These are phyloP conservation scores for Chlamydotis undulata DNA, from an alignment of 2,113 vertebrate genomes.

Conservation along the genomic window DNA sequence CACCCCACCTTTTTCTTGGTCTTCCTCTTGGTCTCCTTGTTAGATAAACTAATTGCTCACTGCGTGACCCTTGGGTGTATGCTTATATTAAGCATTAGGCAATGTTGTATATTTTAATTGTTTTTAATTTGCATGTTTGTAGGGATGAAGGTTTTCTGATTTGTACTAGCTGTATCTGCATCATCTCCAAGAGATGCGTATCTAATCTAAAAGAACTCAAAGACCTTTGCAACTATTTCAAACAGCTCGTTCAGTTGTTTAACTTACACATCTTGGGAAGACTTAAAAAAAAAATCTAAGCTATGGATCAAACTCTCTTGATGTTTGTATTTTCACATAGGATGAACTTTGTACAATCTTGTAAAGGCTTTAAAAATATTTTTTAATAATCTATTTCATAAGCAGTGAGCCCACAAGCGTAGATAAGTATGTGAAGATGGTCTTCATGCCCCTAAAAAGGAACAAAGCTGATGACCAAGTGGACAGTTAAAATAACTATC, in stretches of 20 bases:
- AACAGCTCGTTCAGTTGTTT: not conserved
- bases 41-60: constrained; percentile 1
- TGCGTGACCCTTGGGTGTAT: not conserved
- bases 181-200: not conserved
- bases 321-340: not conserved
- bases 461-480: not conserved
- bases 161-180: not conserved
- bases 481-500: not conserved
- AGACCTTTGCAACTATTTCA: not conserved
- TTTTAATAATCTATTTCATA: not conserved
- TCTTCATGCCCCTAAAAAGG: not conserved
- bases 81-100: not conserved
- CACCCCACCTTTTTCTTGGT: not conserved
- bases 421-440: not conserved
- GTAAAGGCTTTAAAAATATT: not conserved
- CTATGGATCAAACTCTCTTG: not conserved
- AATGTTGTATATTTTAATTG: constrained; percentile 27
- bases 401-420: not conserved
- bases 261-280: not conserved
- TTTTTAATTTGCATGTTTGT: constrained; percentile 32
- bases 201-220: not conserved
- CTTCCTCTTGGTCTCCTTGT: not conserved
- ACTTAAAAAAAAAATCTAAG: not conserved
- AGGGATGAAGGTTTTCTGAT: constrained; percentile 24
- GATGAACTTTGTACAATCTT: not conserved